These are phyloP conservation scores for Palaemon carinicauda DNA, from an alignment of 1,140 invertebrate genomes.

Conservation along the genomic window DNA sequence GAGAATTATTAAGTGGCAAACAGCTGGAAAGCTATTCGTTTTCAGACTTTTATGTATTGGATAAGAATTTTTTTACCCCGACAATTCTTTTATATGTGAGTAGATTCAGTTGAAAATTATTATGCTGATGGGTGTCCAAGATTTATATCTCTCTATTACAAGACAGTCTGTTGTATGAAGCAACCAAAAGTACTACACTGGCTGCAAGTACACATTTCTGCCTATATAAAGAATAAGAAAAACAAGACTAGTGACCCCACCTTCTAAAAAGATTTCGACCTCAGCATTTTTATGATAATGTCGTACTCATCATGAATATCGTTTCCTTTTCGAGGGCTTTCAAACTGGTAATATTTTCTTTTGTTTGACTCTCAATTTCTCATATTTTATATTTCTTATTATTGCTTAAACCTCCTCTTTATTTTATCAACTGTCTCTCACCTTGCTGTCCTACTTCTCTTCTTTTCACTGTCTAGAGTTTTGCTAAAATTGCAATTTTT, in stretches of 20 bases:
- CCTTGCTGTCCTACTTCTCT: no score
- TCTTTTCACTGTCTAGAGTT: no score
- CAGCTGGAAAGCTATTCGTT: background rate
- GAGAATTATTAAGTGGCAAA: background rate
- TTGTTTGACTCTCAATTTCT: no score
- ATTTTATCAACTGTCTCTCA: no score
- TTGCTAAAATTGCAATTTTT: no score
- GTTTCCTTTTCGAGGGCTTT: no score
- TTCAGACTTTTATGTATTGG: background rate
- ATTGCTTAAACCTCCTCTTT: no score
- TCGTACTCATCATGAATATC: background rate
- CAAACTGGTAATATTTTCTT: no score
- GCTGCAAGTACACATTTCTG: background rate
- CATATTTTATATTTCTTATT: no score
- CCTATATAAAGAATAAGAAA: background rate
- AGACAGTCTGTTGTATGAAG: background rate
- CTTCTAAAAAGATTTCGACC: background rate
- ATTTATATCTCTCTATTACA: no score
- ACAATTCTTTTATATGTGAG: background rate
- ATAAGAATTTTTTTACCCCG: background rate
- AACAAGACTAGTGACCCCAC: background rate
- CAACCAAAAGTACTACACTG: background rate
- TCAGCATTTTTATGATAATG: background rate
- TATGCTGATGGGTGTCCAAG: no score
- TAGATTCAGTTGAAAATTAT: no score